Evolutionary conservation across 2,797 vertebrate genomes (phyloP).

Genomic region (Notolabrus celidotus): DNA sequence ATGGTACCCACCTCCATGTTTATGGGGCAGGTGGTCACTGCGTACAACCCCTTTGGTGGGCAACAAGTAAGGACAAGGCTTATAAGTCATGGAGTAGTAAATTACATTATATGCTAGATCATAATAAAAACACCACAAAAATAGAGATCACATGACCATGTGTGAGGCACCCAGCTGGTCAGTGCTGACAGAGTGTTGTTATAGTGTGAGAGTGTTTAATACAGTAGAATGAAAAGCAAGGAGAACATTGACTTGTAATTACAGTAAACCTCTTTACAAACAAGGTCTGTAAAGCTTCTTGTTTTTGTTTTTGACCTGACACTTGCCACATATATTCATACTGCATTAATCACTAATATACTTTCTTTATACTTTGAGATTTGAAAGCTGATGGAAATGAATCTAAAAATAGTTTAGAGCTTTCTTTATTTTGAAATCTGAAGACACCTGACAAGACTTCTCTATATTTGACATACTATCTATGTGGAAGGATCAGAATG

Average conservation of each 20-base stretch:
- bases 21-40: constrained; percentile 97
- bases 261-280: background rate
- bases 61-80: constrained; percentile 72
- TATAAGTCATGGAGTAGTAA: constrained; percentile 4
- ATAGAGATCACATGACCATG: background rate
- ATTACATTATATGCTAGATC: constrained; percentile 3
- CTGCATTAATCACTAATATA: no score
- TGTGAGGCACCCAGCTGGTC: constrained; percentile 23
- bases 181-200: constrained; percentile 8
- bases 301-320: background rate
- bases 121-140: background rate
- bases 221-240: background rate
- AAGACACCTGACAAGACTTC: no score
- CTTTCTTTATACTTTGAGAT: no score
- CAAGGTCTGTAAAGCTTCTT: background rate
- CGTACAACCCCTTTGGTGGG: constrained; percentile 88
- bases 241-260: background rate
- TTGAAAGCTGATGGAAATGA: no score
- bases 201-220: constrained; percentile 1
- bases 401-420: no score
- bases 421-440: no score
- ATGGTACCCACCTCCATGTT: constrained; percentile 99
- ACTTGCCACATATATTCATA: no score
- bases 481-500: no score
- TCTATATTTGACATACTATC: no score